phyloP scores from a whole-genome alignment of 2,888 invertebrate genomes.

The Noctua comes region DNA sequence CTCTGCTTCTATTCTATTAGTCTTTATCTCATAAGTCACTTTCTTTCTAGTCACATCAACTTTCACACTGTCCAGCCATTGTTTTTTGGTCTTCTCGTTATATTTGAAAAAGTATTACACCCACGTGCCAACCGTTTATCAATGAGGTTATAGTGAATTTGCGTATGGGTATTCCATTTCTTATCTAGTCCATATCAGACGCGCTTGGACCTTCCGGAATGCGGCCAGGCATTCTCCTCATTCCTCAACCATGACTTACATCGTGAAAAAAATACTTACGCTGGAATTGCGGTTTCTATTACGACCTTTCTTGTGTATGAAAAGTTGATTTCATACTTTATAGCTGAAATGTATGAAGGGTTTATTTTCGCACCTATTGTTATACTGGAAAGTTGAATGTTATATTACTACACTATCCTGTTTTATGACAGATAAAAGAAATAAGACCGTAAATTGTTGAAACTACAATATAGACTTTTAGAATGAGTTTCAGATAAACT shows the following conservation, averaged over 20 bases:
- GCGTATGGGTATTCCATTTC: slow-evolving; percentile 2
- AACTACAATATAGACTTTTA: not conserved
- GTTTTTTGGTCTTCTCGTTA: not conserved
- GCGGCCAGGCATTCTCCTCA: slow-evolving; percentile 41
- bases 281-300: slow-evolving; percentile 36
- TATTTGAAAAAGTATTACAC: not conserved
- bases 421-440: not conserved
- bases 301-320: slow-evolving; percentile 27
- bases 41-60: not conserved
- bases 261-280: slow-evolving; percentile 51
- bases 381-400: slow-evolving; percentile 4
- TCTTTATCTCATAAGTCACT: not conserved
- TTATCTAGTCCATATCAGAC: not conserved
- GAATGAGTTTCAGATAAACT: not conserved
- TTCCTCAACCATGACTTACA: slow-evolving; percentile 38
- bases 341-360: slow-evolving; percentile 22
- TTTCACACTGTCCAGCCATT: not conserved
- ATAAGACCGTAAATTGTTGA: too few species aligned
- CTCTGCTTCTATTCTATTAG: not conserved
- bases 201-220: slow-evolving; percentile 36
- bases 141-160: not conserved
- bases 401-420: not conserved
- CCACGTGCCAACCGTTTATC: not conserved
- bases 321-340: slow-evolving; percentile 46
- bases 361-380: slow-evolving; percentile 35